phyloP scores from a whole-genome alignment of 2,888 invertebrate species.

The Macaria notata region DNA sequence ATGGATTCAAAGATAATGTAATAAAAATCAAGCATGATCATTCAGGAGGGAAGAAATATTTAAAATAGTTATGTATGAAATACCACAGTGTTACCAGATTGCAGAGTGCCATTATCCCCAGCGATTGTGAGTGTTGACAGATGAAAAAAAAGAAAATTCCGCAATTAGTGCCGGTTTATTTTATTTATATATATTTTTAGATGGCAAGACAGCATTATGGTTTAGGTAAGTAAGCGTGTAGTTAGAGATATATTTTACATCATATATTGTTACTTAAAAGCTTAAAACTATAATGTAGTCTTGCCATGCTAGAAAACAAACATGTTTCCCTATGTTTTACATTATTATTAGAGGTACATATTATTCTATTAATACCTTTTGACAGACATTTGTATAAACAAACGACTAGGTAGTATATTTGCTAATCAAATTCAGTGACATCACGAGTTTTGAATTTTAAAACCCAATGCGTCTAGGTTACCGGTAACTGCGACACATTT shows the following conservation, averaged over 20 bases:
- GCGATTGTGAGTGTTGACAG: slow-evolving; percentile 75
- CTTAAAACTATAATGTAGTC: slow-evolving; percentile 55
- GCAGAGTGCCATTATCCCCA: slow-evolving; percentile 80
- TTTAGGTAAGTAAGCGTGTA: slow-evolving; percentile 40
- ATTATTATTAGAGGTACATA: too few relatives aligned
- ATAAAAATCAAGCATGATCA: slow-evolving; percentile 46
- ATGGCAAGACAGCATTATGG: slow-evolving; percentile 66
- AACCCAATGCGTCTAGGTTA: too few relatives aligned
- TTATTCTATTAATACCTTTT: too few relatives aligned
- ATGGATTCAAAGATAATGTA: slow-evolving; percentile 35
- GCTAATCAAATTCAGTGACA: too few relatives aligned
- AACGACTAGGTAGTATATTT: too few relatives aligned
- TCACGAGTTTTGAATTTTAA: too few relatives aligned
- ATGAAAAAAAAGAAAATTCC: slow-evolving; percentile 73
- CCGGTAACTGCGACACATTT: too few relatives aligned
- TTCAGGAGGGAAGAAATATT: slow-evolving; percentile 36
- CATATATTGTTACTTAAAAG: slow-evolving; percentile 16
- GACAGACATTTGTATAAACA: too few relatives aligned
- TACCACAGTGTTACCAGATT: slow-evolving; percentile 76
- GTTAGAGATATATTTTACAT: slow-evolving; percentile 29
- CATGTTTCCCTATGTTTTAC: too few relatives aligned
- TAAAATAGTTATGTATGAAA: slow-evolving; percentile 65
- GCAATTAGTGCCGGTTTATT: slow-evolving; percentile 61
- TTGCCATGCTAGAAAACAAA: slow-evolving; percentile 53
- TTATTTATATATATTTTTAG: slow-evolving; percentile 29